phyloP scores from a whole-genome alignment of 2,113 vertebrate species.

The Camelus bactrianus region DNA sequence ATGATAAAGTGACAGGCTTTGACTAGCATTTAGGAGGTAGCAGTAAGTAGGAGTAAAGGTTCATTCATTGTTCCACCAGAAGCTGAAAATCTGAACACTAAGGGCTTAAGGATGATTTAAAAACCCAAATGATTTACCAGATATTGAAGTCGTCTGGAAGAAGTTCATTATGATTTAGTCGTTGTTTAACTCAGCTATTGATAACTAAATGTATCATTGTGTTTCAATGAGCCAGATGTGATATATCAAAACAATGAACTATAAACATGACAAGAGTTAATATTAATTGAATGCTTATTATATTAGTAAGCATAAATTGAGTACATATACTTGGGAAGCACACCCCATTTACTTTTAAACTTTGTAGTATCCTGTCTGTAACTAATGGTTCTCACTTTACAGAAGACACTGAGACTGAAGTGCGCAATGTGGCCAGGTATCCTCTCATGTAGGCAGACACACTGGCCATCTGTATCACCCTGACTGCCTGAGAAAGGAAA shows the following conservation, averaged over 20 bases:
- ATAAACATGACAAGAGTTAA: background rate
- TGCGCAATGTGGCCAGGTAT: background rate
- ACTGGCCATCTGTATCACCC: background rate
- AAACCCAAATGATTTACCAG: background rate
- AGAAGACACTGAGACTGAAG: background rate
- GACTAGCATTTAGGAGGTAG: background rate
- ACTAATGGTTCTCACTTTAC: background rate
- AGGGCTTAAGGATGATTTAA: background rate
- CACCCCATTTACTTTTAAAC: background rate
- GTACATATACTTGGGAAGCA: background rate
- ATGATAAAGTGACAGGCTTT: background rate
- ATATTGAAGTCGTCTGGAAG: background rate
- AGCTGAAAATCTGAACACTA: background rate
- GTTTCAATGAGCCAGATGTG: background rate
- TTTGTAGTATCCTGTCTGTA: background rate
- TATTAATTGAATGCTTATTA: background rate
- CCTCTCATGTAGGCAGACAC: background rate
- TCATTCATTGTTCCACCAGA: background rate
- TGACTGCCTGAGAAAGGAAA: background rate
- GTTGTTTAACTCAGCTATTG: background rate
- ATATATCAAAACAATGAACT: background rate
- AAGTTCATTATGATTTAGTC: background rate
- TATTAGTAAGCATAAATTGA: background rate
- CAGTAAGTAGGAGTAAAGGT: background rate
- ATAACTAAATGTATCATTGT: background rate